Percentiles rank a stretch among this genome's conserved stretches.
phyloP scores from a whole-genome alignment of 2,113 vertebrate genomes.

The Podarcis cretensis region DNA sequence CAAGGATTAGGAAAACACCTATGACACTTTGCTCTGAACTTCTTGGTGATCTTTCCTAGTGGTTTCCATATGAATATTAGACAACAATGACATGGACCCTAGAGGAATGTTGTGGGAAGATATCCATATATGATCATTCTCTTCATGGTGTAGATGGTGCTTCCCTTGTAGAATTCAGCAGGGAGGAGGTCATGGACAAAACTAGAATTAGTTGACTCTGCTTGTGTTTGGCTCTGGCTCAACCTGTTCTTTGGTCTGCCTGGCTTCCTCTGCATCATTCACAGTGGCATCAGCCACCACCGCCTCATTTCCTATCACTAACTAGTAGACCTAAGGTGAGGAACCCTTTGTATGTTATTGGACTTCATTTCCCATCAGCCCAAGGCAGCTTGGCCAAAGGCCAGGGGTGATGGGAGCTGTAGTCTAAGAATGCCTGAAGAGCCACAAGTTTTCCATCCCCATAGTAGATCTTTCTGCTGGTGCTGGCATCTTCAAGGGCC shows the following conservation, averaged over 20 bases:
- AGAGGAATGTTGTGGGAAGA: background rate
- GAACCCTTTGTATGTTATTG: background rate
- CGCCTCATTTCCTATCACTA: background rate
- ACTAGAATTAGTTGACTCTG: too few species aligned
- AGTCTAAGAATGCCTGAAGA: background rate
- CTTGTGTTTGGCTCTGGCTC: too few species aligned
- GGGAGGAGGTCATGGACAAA: too few species aligned
- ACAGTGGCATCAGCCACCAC: background rate
- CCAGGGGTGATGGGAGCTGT: background rate
- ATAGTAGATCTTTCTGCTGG: background rate
- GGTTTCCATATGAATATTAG: background rate
- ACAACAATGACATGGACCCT: background rate
- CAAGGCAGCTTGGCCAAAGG: background rate
- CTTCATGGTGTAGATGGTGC: background rate
- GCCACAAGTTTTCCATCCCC: background rate
- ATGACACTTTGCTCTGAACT: background rate
- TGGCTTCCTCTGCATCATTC: too few species aligned
- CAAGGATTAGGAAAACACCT: background rate
- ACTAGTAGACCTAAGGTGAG: background rate
- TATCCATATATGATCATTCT: background rate
- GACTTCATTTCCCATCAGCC: background rate
- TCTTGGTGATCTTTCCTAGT: background rate
- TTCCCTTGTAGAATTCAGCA: too few species aligned
- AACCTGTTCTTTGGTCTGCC: too few species aligned
- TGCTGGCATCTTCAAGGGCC: background rate